These are phyloP conservation scores for Macrocentrus cingulum DNA, from an alignment of 1,140 invertebrate species.

Conservation along the genomic window DNA sequence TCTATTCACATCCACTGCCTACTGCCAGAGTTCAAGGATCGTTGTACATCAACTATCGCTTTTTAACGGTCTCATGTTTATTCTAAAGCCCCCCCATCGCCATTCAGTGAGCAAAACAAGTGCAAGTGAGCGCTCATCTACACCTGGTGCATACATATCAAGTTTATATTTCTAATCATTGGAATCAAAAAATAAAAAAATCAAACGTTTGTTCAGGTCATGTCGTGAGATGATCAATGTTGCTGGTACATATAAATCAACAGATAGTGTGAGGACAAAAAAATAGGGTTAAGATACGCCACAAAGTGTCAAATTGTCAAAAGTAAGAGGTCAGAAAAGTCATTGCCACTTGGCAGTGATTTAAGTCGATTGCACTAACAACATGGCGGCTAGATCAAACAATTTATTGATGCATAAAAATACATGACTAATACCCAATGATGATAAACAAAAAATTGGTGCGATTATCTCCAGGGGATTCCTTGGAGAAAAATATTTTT, in stretches of 20 bases:
- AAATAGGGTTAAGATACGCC: too few species aligned
- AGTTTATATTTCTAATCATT: too few species aligned
- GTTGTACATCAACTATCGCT: neutral
- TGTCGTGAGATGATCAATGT: too few species aligned
- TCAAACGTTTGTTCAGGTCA: too few species aligned
- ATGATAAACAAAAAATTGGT: neutral
- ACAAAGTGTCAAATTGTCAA: neutral
- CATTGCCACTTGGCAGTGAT: slow-evolving; percentile 16
- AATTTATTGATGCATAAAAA: neutral
- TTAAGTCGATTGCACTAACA: slow-evolving; percentile 24
- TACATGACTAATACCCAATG: neutral
- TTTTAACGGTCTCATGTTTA: slow-evolving; percentile 10
- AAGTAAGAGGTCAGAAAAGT: slow-evolving; percentile 1
- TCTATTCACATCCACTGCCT: neutral
- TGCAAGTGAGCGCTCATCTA: too few species aligned
- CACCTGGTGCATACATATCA: too few species aligned
- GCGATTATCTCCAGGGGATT: neutral
- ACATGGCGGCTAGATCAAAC: slow-evolving; percentile 18
- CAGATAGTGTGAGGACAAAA: too few species aligned
- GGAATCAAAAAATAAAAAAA: too few species aligned
- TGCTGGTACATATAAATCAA: too few species aligned
- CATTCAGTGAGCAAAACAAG: neutral
- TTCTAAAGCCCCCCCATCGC: neutral
- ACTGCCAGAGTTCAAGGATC: slow-evolving; percentile 17
- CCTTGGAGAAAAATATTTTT: neutral